A percentile compares a stretch with the other conserved stretches of the same genome.
Conservation (phyloP, 2,113 vertebrate genomes). For the Glareola pratincola region DNA sequence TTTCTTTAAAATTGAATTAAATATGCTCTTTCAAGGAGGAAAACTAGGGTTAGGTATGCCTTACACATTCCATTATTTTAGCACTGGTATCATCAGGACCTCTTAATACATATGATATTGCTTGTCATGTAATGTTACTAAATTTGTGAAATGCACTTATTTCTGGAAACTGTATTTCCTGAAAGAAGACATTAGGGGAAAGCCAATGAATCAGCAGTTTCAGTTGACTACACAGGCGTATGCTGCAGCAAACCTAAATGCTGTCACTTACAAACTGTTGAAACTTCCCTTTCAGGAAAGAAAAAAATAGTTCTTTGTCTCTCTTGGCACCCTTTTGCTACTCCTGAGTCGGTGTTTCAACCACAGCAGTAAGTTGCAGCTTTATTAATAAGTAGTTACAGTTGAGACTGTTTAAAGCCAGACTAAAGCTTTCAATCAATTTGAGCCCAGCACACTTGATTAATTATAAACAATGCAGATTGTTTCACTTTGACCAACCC, state of each 20-base stretch:
- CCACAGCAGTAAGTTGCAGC: background rate
- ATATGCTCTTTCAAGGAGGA: background rate
- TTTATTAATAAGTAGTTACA: background rate
- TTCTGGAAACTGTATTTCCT: background rate
- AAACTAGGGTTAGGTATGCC: background rate
- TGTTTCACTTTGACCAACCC: background rate
- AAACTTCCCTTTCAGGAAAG: background rate
- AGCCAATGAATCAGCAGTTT: background rate
- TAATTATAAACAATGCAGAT: slow-evolving; percentile 5
- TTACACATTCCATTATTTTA: background rate
- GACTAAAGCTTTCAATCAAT: background rate
- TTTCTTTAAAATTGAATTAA: background rate
- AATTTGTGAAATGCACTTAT: background rate
- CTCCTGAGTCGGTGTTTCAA: background rate
- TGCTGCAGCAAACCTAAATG: background rate
- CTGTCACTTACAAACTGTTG: background rate
- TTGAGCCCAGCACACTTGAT: background rate
- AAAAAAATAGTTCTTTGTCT: background rate
- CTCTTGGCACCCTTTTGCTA: background rate
- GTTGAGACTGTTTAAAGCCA: background rate
- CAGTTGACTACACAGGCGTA: background rate
- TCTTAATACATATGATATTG: background rate
- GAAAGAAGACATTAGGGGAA: background rate
- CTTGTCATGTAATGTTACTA: background rate
- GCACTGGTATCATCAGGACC: background rate